These are phyloP conservation scores for Ptilorrhoa leucosticta DNA, from an alignment of 2,113 vertebrate species.

Conservation along the genomic window DNA sequence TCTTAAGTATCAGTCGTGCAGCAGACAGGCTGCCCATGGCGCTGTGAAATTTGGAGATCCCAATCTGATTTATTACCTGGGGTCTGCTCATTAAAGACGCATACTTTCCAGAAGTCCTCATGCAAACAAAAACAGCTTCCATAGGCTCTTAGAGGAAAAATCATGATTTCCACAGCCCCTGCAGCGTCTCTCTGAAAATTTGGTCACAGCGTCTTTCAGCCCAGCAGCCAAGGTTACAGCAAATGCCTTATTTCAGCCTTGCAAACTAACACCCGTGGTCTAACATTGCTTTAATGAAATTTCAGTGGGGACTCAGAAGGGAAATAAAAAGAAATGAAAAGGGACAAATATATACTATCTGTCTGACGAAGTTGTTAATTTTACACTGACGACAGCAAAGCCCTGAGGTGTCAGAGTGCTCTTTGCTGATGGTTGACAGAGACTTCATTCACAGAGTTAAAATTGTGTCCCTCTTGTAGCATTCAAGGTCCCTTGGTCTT, in stretches of 20 bases:
- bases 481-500: background rate
- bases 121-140: background rate
- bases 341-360: background rate
- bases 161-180: background rate
- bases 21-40: background rate
- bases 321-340: background rate
- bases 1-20: background rate
- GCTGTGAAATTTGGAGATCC: background rate
- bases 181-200: background rate
- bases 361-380: background rate
- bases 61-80: background rate
- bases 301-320: background rate
- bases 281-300: background rate
- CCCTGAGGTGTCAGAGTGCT: background rate
- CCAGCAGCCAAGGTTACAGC: background rate
- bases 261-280: background rate
- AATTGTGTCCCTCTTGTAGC: background rate
- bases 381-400: background rate
- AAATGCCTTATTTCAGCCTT: background rate
- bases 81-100: background rate
- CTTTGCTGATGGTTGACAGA: background rate
- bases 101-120: background rate
- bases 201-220: background rate
- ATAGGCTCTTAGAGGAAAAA: background rate
- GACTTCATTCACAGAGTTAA: background rate